A percentile compares a stretch with the other conserved stretches of the same genome.
Conservation (phyloP, 2,113 vertebrate species). For the Anthoscopus minutus region DNA sequence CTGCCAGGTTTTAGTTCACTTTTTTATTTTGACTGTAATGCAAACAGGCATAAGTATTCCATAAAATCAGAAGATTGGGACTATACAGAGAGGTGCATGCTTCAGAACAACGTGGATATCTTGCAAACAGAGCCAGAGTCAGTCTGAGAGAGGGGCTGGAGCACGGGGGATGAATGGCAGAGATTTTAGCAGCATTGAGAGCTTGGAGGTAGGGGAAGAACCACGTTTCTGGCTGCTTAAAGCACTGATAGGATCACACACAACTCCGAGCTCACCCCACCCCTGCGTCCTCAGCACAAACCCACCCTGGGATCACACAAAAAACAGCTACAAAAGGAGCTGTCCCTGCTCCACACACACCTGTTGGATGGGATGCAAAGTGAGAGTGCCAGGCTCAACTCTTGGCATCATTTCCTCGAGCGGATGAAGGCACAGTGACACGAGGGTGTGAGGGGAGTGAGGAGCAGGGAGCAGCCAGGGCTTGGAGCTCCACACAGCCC, state of each 20-base stretch:
- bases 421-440: conserved; percentile 56
- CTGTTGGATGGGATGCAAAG: neutral
- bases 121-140: conserved; percentile 52
- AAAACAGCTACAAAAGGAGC: neutral
- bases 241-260: conserved; percentile 31
- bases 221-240: conserved; percentile 2
- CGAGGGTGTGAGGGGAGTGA: neutral
- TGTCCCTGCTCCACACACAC: neutral
- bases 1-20: neutral
- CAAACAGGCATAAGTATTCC: conserved; percentile 78
- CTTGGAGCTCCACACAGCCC: neutral
- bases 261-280: neutral
- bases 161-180: conserved; percentile 33
- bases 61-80: conserved; percentile 62
- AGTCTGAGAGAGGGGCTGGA: conserved; percentile 52
- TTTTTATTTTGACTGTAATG: conserved; percentile 75
- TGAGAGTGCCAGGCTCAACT: neutral
- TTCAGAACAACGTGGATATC: conserved; percentile 53
- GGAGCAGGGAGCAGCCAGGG: neutral
- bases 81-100: conserved; percentile 74
- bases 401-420: neutral
- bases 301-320: neutral
- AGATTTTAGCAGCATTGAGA: conserved; percentile 67
- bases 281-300: neutral
- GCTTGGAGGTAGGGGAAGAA: conserved; percentile 64